Evolutionary conservation across 2,888 invertebrate species (phyloP).

Genomic region (Lamellibrachia satsuma): DNA sequence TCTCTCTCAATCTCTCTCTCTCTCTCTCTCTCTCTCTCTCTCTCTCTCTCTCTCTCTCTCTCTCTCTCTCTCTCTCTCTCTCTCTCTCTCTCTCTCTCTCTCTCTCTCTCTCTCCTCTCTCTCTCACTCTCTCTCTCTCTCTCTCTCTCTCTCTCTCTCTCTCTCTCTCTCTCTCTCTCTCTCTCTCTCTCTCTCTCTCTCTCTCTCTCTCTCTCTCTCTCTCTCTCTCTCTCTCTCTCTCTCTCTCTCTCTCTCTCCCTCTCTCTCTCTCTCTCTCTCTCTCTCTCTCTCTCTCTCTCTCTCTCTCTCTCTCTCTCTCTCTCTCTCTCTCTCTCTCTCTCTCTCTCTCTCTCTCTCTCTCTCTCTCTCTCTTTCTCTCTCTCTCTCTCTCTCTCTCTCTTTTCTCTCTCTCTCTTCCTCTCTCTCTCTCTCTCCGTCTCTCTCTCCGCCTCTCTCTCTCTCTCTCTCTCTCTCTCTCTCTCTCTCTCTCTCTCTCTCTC

Average conservation of each 20-base stretch:
- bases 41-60: neutral
- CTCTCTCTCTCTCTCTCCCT: constrained; percentile 3
- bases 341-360: neutral
- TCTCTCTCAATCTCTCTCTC: constrained; percentile 8
- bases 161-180: neutral
- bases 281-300: constrained; percentile 13
- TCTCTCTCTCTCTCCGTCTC: neutral
- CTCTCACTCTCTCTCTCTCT: neutral
- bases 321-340: neutral
- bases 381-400: neutral
- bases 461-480: constrained; percentile 13
- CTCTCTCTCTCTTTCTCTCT: neutral
- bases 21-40: constrained; percentile 13
- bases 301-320: constrained; percentile 13
- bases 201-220: neutral
- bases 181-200: neutral
- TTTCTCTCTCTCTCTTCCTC: neutral
- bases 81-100: neutral
- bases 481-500: constrained; percentile 3
- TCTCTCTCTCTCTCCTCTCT: neutral
- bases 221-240: constrained; percentile 13
- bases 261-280: constrained; percentile 3
- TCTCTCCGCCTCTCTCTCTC: neutral
- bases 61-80: neutral
- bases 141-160: neutral